Percentiles rank a stretch among this genome's conserved stretches.
Conservation (phyloP, 2,113 vertebrate genomes). For the Mobula hypostoma region DNA sequence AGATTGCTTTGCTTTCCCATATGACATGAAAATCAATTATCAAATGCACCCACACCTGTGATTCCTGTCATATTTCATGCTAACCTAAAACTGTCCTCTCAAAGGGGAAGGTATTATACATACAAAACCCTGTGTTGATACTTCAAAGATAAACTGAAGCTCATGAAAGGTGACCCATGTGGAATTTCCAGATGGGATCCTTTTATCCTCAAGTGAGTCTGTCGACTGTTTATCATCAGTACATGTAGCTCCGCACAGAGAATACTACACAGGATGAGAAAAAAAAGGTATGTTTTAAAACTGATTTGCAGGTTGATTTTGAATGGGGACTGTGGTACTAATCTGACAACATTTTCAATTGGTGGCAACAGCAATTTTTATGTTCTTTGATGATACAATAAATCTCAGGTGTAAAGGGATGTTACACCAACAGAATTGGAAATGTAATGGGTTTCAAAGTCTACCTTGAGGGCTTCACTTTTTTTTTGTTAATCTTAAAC, state of each 20-base stretch:
- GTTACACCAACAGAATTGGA: not conserved
- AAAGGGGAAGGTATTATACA: not conserved
- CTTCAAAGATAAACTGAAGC: not conserved
- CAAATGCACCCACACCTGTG: not conserved
- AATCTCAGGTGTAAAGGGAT: not conserved
- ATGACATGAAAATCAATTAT: slow-evolving; percentile 10
- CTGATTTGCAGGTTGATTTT: not conserved
- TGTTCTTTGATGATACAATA: not conserved
- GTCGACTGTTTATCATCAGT: slow-evolving; percentile 3
- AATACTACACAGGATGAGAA: not conserved
- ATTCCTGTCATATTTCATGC: not conserved
- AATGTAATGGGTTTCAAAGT: not conserved
- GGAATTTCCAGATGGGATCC: not conserved
- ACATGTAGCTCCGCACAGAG: not conserved
- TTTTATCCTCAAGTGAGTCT: slow-evolving; percentile 2
- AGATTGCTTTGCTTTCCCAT: not conserved
- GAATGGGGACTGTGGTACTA: not conserved
- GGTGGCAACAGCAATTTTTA: not conserved
- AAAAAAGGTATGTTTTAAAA: not conserved
- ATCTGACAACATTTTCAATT: not conserved
- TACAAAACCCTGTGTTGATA: not conserved
- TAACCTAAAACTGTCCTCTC: not conserved
- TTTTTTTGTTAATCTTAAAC: not conserved
- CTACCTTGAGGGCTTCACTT: too few relatives aligned
- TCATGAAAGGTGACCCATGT: not conserved